Percentiles rank a stretch among this genome's conserved stretches.
phyloP scores from a whole-genome alignment of 2,888 invertebrate genomes.

The Hydroisotoma schaefferi region DNA sequence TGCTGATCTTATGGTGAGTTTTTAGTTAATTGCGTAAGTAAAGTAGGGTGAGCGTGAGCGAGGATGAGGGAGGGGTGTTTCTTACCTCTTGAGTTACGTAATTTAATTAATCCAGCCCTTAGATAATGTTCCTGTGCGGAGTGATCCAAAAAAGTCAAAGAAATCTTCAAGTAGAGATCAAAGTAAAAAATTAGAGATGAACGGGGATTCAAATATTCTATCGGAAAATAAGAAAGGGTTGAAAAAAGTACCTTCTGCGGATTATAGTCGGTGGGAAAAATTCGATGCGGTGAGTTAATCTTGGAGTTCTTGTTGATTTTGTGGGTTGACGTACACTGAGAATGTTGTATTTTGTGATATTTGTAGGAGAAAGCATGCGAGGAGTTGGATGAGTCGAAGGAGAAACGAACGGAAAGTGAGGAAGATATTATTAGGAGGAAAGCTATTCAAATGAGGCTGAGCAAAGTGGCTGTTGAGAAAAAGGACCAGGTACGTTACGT shows the following conservation, averaged over 20 bases:
- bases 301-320: not conserved
- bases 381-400: slow-evolving; percentile 25
- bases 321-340: not conserved
- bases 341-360: not conserved
- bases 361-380: slow-evolving; percentile 37
- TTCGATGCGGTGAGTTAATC: slow-evolving; percentile 70
- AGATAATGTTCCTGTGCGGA: slow-evolving; percentile 23
- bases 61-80: too few species aligned
- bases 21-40: not conserved
- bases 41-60: not conserved
- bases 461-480: slow-evolving; percentile 33
- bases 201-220: too few species aligned
- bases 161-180: too few species aligned
- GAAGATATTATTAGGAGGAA: slow-evolving; percentile 26
- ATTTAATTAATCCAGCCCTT: slow-evolving; percentile 15
- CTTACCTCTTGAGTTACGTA: not conserved
- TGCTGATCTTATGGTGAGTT: slow-evolving; percentile 14
- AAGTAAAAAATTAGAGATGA: too few species aligned
- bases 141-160: slow-evolving; percentile 19
- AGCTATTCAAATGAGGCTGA: slow-evolving; percentile 30
- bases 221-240: slow-evolving; percentile 50
- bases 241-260: slow-evolving; percentile 54
- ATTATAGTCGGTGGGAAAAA: slow-evolving; percentile 73
- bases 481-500: slow-evolving; percentile 29
- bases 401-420: slow-evolving; percentile 15